These are phyloP conservation scores for Neostethus bicornis DNA, from an alignment of 2,797 vertebrate genomes.

Conservation along the genomic window DNA sequence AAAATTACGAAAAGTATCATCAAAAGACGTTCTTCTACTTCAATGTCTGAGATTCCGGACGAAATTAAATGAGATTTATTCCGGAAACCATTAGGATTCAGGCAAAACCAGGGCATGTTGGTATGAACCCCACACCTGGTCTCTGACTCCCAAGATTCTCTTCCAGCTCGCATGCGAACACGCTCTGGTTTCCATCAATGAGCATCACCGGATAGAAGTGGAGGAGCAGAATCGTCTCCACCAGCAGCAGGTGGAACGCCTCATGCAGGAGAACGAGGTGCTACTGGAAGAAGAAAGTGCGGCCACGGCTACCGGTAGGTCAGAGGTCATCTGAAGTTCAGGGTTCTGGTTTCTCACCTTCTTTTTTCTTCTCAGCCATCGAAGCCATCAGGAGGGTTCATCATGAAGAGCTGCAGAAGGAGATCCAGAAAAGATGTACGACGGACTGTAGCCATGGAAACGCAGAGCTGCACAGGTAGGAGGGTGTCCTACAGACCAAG, in stretches of 20 bases:
- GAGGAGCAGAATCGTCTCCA: conserved; percentile 73
- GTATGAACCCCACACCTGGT: no score
- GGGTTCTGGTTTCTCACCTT: background rate
- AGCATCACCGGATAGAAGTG: conserved; percentile 64
- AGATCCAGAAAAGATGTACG: conserved; percentile 62
- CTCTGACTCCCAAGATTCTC: no score
- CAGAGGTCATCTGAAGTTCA: no score
- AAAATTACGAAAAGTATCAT: no score
- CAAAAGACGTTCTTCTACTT: no score
- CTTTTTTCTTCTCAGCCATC: conserved; percentile 62
- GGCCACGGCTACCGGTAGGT: conserved; percentile 72
- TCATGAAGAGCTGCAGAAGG: conserved; percentile 70
- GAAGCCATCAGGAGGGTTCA: conserved; percentile 74
- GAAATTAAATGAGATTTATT: no score
- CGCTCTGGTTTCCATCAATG: conserved; percentile 68
- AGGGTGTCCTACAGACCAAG: no score
- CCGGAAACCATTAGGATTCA: no score
- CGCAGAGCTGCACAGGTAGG: conserved; percentile 66
- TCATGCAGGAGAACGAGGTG: conserved; percentile 70
- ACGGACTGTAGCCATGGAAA: conserved; percentile 43
- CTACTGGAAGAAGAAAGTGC: conserved; percentile 78
- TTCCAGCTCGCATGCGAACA: conserved; percentile 65
- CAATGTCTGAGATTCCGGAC: no score
- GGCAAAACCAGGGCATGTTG: no score
- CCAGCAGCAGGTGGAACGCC: conserved; percentile 67